Percentiles rank a stretch among this genome's conserved stretches.
phyloP scores from a whole-genome alignment of 2,113 vertebrate genomes.

The Hystrix brachyura region DNA sequence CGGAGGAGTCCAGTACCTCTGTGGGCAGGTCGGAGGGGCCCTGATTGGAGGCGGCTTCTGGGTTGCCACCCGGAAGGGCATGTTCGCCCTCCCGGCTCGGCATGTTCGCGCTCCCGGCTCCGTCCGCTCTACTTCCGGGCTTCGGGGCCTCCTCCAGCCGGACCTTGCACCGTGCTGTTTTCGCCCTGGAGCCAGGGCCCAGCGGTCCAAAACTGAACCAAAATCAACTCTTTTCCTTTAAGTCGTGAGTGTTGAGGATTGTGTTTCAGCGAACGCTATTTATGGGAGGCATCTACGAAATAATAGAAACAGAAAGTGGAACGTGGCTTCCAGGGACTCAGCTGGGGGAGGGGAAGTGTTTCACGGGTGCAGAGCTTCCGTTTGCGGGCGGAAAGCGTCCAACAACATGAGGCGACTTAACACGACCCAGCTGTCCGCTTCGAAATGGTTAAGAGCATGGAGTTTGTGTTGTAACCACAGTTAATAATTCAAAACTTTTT shows the following conservation, averaged over 20 bases:
- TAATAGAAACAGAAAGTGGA: neutral
- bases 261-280: neutral
- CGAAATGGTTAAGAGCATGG: neutral
- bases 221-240: neutral
- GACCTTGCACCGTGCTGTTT: neutral
- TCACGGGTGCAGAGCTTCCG: neutral
- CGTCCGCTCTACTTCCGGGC: neutral
- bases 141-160: neutral
- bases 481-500: neutral
- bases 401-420: neutral
- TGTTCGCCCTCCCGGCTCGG: neutral
- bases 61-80: neutral
- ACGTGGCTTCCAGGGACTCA: neutral
- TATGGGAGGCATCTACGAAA: neutral
- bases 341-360: neutral
- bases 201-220: neutral
- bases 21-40: no score
- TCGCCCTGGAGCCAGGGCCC: neutral
- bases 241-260: neutral
- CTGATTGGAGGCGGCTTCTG: neutral
- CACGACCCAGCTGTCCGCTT: neutral
- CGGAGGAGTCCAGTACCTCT: no score
- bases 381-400: neutral
- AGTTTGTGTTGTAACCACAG: neutral
- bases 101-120: neutral